A percentile compares a stretch with the other conserved stretches of the same genome.
Evolutionary conservation across 2,888 invertebrate genomes (phyloP).

Genomic region (Caradrina clavipalpis): DNA sequence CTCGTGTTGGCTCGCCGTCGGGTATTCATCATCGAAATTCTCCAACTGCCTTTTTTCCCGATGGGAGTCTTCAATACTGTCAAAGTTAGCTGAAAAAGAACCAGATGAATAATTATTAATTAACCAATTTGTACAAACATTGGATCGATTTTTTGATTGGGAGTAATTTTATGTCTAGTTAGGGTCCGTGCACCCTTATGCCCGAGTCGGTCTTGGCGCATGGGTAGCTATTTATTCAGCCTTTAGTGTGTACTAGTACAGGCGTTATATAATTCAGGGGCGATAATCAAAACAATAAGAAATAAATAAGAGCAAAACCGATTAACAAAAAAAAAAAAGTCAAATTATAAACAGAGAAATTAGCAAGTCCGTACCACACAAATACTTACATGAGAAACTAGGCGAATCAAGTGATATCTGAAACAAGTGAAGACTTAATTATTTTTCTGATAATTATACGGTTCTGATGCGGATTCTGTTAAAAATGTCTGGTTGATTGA

Average conservation of each 20-base stretch:
- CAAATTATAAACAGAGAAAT: too few relatives aligned
- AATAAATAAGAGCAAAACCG: too few relatives aligned
- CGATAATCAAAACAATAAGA: too few relatives aligned
- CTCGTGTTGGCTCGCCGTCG: conserved; percentile 73
- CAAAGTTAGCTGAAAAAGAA: conserved; percentile 62
- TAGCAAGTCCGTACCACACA: not conserved
- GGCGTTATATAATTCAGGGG: too few relatives aligned
- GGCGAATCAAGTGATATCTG: conserved; percentile 70
- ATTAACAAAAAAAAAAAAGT: too few relatives aligned
- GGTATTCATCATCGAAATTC: conserved; percentile 81
- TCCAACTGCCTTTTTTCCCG: conserved; percentile 80
- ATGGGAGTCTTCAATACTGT: conserved; percentile 54
- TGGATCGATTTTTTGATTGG: too few relatives aligned
- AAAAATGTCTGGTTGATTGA: not conserved
- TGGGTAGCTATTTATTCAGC: too few relatives aligned
- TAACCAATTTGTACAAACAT: too few relatives aligned
- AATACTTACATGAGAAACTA: conserved; percentile 65
- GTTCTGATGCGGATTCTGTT: not conserved
- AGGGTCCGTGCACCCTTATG: too few relatives aligned
- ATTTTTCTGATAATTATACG: not conserved
- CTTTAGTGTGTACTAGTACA: too few relatives aligned
- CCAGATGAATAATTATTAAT: not conserved
- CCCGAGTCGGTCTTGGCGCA: too few relatives aligned
- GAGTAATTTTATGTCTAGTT: too few relatives aligned
- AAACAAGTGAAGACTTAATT: conserved; percentile 3